These are phyloP conservation scores for Dusona sp. DNA, from an alignment of 2,888 invertebrate species.

Conservation along the genomic window DNA sequence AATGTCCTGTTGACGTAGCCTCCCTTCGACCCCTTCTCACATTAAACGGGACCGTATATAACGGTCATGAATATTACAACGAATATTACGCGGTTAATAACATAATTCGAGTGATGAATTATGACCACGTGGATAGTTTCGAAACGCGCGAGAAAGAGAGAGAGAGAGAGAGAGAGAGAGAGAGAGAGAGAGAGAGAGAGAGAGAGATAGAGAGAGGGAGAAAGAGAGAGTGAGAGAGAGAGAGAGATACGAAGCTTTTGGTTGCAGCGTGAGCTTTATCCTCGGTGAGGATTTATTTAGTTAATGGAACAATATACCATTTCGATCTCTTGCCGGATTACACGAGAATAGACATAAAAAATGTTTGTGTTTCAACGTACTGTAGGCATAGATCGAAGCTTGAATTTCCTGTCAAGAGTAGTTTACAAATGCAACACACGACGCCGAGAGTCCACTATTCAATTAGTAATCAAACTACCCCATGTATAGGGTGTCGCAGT, in stretches of 20 bases:
- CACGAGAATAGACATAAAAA: not conserved
- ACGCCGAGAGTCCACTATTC: constrained; percentile 71
- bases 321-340: not conserved
- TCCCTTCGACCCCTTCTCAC: constrained; percentile 5
- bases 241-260: constrained; percentile 18
- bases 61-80: constrained; percentile 59
- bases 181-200: not conserved
- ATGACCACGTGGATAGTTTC: constrained; percentile 28
- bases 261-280: constrained; percentile 23
- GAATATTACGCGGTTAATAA: constrained; percentile 57
- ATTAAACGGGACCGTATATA: constrained; percentile 7
- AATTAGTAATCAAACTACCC: constrained; percentile 79
- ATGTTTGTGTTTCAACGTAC: not conserved
- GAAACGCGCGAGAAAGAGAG: not conserved
- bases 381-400: constrained; percentile 46
- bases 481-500: not conserved
- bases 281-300: constrained; percentile 38
- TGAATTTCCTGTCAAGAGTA: constrained; percentile 53
- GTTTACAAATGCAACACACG: constrained; percentile 49
- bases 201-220: not conserved
- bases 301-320: constrained; percentile 48
- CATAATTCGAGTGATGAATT: constrained; percentile 52
- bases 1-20: constrained; percentile 46
- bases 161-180: not conserved
- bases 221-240: not conserved